Percentiles rank a stretch among this genome's conserved stretches.
These are phyloP conservation scores for Pomatorhinus ruficollis DNA, from an alignment of 2,113 vertebrate species.

Conservation along the genomic window DNA sequence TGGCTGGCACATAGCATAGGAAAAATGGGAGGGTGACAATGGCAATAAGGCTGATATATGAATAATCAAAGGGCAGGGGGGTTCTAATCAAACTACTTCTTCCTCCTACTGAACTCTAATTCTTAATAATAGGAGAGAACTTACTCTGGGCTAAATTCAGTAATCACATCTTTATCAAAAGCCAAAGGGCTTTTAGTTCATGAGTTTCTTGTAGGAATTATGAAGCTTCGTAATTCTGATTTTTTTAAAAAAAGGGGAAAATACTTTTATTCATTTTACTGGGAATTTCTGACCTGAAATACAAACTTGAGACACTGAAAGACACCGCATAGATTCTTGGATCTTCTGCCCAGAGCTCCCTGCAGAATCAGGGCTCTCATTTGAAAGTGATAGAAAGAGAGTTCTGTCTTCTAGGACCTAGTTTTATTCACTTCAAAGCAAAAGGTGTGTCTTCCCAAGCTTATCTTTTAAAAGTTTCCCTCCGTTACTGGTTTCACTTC, in stretches of 20 bases:
- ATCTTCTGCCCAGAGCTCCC: background rate
- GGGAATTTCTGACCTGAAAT: background rate
- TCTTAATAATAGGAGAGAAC: background rate
- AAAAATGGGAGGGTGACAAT: background rate
- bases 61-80: background rate
- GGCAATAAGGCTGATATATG: background rate
- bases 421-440: background rate
- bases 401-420: background rate
- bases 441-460: background rate
- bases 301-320: background rate
- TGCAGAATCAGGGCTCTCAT: background rate
- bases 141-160: background rate
- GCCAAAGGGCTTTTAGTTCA: background rate
- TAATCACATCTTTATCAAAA: background rate
- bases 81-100: background rate
- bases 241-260: background rate
- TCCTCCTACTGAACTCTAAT: background rate
- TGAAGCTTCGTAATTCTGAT: background rate
- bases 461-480: background rate
- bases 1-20: background rate
- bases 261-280: background rate
- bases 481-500: background rate
- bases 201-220: background rate
- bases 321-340: background rate
- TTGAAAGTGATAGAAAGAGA: background rate